phyloP scores from a whole-genome alignment of 2,113 vertebrate species.

The Mesitornis unicolor region DNA sequence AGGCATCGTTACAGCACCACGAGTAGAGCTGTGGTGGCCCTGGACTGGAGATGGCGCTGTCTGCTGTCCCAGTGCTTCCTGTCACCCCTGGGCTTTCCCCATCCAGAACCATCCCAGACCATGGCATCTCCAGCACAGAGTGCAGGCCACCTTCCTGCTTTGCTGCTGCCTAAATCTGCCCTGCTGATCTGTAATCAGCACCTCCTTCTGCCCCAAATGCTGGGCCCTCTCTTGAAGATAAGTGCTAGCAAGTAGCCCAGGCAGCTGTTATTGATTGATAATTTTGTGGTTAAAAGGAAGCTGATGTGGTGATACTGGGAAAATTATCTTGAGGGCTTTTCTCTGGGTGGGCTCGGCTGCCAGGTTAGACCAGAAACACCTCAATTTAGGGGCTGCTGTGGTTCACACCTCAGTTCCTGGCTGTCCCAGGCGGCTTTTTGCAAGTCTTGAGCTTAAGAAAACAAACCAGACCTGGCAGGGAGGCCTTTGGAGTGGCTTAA shows the following conservation, averaged over 20 bases:
- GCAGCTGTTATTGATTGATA: background rate
- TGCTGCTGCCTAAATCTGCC: background rate
- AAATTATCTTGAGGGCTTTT: rapidly evolving
- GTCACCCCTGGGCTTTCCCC: background rate
- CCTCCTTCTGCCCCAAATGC: background rate
- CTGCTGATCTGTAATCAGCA: background rate
- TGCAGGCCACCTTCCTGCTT: background rate
- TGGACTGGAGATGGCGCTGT: background rate
- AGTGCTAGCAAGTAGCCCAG: background rate
- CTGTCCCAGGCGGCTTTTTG: background rate
- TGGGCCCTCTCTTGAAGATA: background rate
- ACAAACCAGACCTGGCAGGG: background rate
- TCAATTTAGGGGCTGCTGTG: background rate
- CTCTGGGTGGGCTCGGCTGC: background rate
- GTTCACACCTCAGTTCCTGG: background rate
- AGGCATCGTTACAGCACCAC: rapidly evolving
- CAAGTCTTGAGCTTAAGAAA: background rate
- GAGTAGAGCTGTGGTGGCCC: background rate
- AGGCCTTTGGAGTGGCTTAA: background rate
- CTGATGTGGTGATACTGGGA: too few species aligned
- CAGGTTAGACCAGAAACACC: background rate
- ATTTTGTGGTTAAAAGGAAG: background rate
- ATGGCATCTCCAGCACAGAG: background rate
- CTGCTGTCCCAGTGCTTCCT: background rate
- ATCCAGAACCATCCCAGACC: background rate